Evolutionary conservation across 1,140 invertebrate genomes (phyloP).

Genomic region (Leptestheria dahalacensis): DNA sequence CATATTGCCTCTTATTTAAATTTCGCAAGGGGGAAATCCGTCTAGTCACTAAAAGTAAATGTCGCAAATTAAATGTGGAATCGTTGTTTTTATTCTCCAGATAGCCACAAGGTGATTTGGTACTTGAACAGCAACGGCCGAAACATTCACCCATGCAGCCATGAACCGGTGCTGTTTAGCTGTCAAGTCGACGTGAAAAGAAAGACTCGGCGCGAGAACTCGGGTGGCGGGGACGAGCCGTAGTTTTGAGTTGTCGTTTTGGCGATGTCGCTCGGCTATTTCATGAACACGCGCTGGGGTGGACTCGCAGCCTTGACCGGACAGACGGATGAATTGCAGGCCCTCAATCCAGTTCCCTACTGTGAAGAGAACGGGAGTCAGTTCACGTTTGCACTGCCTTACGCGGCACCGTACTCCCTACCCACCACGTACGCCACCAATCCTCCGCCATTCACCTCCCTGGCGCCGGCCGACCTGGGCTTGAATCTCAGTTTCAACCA

Average conservation of each 20-base stretch:
- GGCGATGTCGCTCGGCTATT: conserved; percentile 19
- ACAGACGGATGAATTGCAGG: conserved; percentile 10
- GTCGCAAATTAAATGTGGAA: too few species aligned
- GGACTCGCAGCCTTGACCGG: conserved; percentile 12
- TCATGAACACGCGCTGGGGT: conserved; percentile 17
- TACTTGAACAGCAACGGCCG: too few species aligned
- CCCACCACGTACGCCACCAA: conserved; percentile 10
- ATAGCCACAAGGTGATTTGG: too few species aligned
- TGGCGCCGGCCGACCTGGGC: conserved; percentile 1
- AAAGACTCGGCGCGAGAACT: background rate
- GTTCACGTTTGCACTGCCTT: conserved; percentile 11
- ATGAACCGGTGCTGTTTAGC: too few species aligned
- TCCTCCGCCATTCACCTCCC: background rate
- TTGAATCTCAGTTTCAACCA: conserved; percentile 6
- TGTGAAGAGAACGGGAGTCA: conserved; percentile 9
- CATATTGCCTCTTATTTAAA: background rate
- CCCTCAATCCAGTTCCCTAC: conserved; percentile 9
- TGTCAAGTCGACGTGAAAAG: too few species aligned
- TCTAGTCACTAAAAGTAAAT: too few species aligned
- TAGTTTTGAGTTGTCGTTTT: background rate
- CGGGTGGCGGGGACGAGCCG: background rate
- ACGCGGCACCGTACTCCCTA: conserved; percentile 7
- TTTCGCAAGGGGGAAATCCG: too few species aligned
- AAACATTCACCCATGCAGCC: too few species aligned
- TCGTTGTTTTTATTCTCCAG: too few species aligned